These are phyloP conservation scores for Salvelinus namaycush DNA, from an alignment of 2,113 vertebrate species.

Conservation along the genomic window DNA sequence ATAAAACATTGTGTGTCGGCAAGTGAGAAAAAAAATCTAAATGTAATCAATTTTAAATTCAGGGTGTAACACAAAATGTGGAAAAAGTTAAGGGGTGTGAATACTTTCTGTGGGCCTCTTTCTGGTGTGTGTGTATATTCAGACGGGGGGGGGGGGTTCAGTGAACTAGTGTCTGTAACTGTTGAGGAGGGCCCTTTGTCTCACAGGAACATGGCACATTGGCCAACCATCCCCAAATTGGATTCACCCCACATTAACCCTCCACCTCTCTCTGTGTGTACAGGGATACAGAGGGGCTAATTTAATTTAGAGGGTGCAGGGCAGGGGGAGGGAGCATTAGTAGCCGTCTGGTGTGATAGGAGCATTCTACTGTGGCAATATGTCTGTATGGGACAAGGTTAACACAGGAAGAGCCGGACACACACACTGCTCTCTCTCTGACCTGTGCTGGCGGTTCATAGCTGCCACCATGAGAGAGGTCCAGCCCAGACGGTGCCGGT, in stretches of 20 bases:
- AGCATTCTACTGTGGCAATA: conserved; percentile 61
- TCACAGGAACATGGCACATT: conserved; percentile 50
- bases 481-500: conserved; percentile 90
- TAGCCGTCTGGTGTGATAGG: conserved; percentile 71
- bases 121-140: not conserved
- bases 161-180: conserved; percentile 40
- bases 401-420: not conserved
- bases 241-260: conserved; percentile 79
- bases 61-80: no score
- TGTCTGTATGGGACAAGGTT: conserved; percentile 43
- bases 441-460: conserved; percentile 90
- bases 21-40: no score
- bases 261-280: conserved; percentile 63
- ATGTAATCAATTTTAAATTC: no score
- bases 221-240: conserved; percentile 79
- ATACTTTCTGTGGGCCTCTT: no score
- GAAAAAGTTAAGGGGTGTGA: no score
- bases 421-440: conserved; percentile 27
- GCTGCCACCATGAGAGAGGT: conserved; percentile 93
- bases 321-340: conserved; percentile 24
- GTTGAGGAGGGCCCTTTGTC: conserved; percentile 28
- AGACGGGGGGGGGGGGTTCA: not conserved
- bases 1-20: no score
- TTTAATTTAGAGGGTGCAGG: conserved; percentile 67
- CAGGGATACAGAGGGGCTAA: conserved; percentile 68